phyloP scores from a whole-genome alignment of 2,113 vertebrate species.

The Catharus fuscescens region DNA sequence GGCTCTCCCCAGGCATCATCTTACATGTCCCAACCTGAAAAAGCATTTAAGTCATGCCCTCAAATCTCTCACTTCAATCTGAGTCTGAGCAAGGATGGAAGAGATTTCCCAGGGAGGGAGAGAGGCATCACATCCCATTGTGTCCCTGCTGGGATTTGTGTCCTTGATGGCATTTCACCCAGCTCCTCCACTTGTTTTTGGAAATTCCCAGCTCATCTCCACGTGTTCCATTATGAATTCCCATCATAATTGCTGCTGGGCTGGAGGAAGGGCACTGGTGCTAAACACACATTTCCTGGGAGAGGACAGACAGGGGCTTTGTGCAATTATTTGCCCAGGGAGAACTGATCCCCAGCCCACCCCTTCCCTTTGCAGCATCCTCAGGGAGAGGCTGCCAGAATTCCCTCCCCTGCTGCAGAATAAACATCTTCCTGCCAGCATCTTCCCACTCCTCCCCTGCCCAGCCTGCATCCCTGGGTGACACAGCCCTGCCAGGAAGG shows the following conservation, averaged over 20 bases:
- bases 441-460: background rate
- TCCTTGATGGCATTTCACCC: background rate
- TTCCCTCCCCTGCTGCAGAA: background rate
- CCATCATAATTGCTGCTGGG: background rate
- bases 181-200: background rate
- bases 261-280: background rate
- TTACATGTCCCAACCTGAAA: fast-evolving
- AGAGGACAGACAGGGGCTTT: background rate
- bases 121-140: background rate
- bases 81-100: background rate
- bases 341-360: background rate
- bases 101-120: background rate
- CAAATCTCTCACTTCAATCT: background rate
- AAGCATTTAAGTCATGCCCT: background rate
- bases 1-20: background rate
- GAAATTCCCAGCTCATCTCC: background rate
- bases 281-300: background rate
- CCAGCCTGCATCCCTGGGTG: background rate
- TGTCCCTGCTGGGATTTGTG: background rate
- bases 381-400: background rate
- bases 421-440: background rate
- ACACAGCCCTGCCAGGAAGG: background rate
- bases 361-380: background rate
- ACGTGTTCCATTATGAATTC: fast-evolving
- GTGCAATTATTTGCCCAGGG: background rate